Percentiles rank a stretch among this genome's conserved stretches.
phyloP scores from a whole-genome alignment of 2,888 invertebrate species.

The Teinopalpus imperialis region DNA sequence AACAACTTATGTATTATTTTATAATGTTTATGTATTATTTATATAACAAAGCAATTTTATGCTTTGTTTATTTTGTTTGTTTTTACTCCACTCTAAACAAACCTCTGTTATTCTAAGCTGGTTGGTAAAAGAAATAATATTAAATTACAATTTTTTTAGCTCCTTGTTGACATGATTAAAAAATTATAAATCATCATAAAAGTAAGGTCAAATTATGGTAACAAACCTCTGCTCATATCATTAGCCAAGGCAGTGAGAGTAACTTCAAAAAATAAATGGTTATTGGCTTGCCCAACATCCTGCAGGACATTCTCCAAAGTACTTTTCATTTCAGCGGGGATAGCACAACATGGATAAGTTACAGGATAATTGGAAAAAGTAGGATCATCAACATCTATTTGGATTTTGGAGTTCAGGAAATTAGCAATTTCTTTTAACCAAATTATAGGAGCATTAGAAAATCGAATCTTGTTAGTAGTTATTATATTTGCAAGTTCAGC shows the following conservation, averaged over 20 bases:
- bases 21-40: no score
- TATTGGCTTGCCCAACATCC: slow-evolving; percentile 83
- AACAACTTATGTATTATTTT: no score
- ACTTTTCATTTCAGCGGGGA: slow-evolving; percentile 67
- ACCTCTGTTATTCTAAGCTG: no score
- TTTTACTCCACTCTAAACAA: no score
- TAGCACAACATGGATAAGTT: slow-evolving; percentile 80
- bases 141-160: no score
- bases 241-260: slow-evolving; percentile 86
- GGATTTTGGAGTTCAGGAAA: slow-evolving; percentile 83
- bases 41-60: no score
- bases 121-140: no score
- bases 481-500: slow-evolving; percentile 77
- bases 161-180: no score
- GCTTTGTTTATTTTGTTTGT: no score
- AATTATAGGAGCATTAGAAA: slow-evolving; percentile 85
- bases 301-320: slow-evolving; percentile 75
- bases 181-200: no score
- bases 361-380: slow-evolving; percentile 79
- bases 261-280: slow-evolving; percentile 87
- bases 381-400: slow-evolving; percentile 84
- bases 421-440: slow-evolving; percentile 87
- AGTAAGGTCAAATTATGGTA: no score
- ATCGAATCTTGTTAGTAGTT: slow-evolving; percentile 83
- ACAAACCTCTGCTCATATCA: slow-evolving; percentile 86